Percentiles rank a stretch among this genome's conserved stretches.
Evolutionary conservation across 2,113 vertebrate genomes (phyloP).

Genomic region (Neoarius graeffei): DNA sequence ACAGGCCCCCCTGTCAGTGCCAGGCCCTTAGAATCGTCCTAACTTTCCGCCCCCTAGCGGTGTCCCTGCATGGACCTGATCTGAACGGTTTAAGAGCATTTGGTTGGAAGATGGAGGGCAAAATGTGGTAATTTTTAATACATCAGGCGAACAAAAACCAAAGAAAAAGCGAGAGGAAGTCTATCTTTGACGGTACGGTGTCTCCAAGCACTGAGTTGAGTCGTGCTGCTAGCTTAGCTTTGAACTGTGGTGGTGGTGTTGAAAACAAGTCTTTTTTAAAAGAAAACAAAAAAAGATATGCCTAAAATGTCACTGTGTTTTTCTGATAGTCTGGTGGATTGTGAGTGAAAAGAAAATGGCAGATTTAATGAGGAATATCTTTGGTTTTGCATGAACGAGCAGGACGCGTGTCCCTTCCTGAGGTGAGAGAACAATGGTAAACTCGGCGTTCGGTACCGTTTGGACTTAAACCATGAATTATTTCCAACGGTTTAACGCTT

Average conservation of each 20-base stretch:
- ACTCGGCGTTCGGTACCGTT: not conserved
- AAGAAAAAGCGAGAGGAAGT: constrained; percentile 15
- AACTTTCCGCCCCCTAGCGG: too few relatives aligned
- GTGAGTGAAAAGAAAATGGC: too few relatives aligned
- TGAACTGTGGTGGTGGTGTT: not conserved
- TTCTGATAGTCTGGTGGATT: not conserved
- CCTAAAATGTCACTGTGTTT: not conserved
- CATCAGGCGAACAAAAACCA: not conserved
- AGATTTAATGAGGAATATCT: too few relatives aligned
- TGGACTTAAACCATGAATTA: not conserved
- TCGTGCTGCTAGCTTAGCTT: not conserved
- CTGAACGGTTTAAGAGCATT: constrained; percentile 59
- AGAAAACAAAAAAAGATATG: not conserved
- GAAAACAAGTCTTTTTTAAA: not conserved
- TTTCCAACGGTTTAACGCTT: too few relatives aligned
- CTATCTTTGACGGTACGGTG: not conserved
- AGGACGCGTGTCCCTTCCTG: not conserved
- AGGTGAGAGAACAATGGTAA: constrained; percentile 49
- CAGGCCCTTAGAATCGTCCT: too few relatives aligned
- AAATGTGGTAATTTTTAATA: constrained; percentile 41
- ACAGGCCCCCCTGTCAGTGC: too few relatives aligned
- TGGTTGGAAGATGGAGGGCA: constrained; percentile 11
- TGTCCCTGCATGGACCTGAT: too few relatives aligned
- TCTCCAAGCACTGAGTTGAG: not conserved
- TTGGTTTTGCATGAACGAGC: not conserved